Conservation (phyloP, 2,888 invertebrate species). For the Syrphus vitripennis region DNA sequence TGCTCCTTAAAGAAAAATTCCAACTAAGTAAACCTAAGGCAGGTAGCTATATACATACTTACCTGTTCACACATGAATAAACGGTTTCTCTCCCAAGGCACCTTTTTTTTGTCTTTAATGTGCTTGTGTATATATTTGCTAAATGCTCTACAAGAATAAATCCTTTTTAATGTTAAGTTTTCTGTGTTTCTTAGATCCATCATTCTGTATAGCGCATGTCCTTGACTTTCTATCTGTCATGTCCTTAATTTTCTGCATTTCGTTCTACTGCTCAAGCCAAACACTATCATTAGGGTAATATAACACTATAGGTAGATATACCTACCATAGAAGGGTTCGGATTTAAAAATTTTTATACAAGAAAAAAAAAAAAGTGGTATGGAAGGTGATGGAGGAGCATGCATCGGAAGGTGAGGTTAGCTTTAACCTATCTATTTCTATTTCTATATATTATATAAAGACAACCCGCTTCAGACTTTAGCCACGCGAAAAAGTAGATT, state of each 20-base stretch:
- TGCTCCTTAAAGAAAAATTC: slow-evolving; percentile 7
- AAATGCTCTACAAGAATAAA: slow-evolving; percentile 54
- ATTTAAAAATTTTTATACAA: background rate
- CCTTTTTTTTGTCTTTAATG: slow-evolving; percentile 14
- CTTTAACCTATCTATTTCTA: background rate
- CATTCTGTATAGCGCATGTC: slow-evolving; percentile 56
- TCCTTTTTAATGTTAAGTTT: slow-evolving; percentile 52
- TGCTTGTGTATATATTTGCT: slow-evolving; percentile 44
- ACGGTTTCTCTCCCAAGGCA: background rate
- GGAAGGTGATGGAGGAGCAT: too few relatives aligned
- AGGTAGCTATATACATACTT: too few relatives aligned
- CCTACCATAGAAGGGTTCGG: slow-evolving; percentile 19
- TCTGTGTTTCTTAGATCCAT: slow-evolving; percentile 41
- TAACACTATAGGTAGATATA: too few relatives aligned
- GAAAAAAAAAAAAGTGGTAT: background rate
- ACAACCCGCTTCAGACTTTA: slow-evolving; percentile 33
- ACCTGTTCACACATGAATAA: slow-evolving; percentile 14
- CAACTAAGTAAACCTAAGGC: background rate
- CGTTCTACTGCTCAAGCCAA: slow-evolving; percentile 22
- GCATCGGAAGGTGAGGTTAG: background rate
- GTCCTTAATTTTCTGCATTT: slow-evolving; percentile 26
- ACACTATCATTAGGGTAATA: slow-evolving; percentile 52
- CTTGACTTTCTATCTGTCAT: slow-evolving; percentile 61
- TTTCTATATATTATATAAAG: background rate
- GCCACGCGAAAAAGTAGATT: slow-evolving; percentile 52